Evolutionary conservation across 2,797 vertebrate genomes (phyloP).

Genomic region (Eleutherodactylus coqui): DNA sequence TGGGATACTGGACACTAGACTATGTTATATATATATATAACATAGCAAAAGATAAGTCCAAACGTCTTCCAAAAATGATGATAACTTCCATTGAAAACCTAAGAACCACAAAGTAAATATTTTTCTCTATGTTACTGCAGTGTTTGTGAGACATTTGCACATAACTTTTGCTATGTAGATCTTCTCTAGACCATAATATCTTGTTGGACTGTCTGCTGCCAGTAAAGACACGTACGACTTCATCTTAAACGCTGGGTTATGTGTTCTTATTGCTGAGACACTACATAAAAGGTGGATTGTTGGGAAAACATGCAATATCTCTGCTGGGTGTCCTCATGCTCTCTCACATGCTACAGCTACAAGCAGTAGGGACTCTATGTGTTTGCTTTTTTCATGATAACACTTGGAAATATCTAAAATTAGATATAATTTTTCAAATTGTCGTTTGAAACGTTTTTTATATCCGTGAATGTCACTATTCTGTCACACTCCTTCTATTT

Average conservation of each 20-base stretch:
- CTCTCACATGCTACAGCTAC: neutral
- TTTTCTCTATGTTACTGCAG: neutral
- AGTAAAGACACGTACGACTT: neutral
- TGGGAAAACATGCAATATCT: slow-evolving; percentile 9
- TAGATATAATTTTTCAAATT: neutral
- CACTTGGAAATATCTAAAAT: slow-evolving; percentile 6
- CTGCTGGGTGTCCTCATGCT: neutral
- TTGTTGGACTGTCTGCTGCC: neutral
- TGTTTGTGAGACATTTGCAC: neutral
- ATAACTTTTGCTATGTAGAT: neutral
- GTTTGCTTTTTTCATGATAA: neutral
- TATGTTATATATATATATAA: too few species aligned
- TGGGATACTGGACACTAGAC: too few species aligned
- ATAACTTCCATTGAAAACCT: neutral
- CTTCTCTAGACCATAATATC: neutral
- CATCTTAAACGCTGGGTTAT: neutral
- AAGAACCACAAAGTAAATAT: neutral
- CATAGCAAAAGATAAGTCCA: too few species aligned
- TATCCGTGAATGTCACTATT: neutral
- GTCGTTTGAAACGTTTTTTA: neutral
- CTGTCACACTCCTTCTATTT: slow-evolving; percentile 21
- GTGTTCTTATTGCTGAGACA: neutral
- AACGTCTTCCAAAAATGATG: too few species aligned
- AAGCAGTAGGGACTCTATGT: neutral
- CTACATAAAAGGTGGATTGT: neutral